Conservation (phyloP, 1,140 invertebrate species). For the Drosophila kikkawai region DNA sequence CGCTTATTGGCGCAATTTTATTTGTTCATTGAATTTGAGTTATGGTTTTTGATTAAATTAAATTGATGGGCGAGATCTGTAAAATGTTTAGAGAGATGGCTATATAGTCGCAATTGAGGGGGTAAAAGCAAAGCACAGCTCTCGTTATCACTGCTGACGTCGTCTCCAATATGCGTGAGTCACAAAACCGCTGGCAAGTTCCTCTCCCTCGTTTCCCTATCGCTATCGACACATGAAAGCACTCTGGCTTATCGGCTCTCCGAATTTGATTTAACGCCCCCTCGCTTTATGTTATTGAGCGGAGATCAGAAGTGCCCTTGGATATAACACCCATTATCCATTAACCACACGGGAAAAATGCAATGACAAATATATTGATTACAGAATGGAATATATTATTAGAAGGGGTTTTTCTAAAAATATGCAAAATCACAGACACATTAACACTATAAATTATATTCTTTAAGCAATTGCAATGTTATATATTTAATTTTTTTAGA, state of each 20-base stretch:
- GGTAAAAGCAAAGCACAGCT: not conserved
- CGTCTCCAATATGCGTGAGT: conserved; percentile 64
- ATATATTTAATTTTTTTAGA: not conserved
- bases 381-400: not conserved
- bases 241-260: conserved; percentile 45
- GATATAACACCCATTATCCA: conserved; percentile 5
- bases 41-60: conserved; percentile 73
- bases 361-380: not conserved
- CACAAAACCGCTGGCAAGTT: conserved; percentile 4
- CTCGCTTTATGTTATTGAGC: conserved; percentile 9
- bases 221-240: conserved; percentile 50
- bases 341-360: not conserved
- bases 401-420: not conserved
- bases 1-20: conserved; percentile 78
- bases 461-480: fast-evolving
- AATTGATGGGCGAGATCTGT: conserved; percentile 71
- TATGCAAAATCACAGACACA: not conserved
- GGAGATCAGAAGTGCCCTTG: conserved; percentile 22
- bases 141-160: conserved; percentile 56
- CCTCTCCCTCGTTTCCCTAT: conserved; percentile 3
- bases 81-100: conserved; percentile 44
- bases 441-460: not conserved
- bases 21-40: conserved; percentile 83
- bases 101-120: conserved; percentile 19
- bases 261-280: conserved; percentile 38